Percentiles rank a stretch among this genome's conserved stretches.
phyloP scores from a whole-genome alignment of 2,797 vertebrate species.

The Molothrus ater region DNA sequence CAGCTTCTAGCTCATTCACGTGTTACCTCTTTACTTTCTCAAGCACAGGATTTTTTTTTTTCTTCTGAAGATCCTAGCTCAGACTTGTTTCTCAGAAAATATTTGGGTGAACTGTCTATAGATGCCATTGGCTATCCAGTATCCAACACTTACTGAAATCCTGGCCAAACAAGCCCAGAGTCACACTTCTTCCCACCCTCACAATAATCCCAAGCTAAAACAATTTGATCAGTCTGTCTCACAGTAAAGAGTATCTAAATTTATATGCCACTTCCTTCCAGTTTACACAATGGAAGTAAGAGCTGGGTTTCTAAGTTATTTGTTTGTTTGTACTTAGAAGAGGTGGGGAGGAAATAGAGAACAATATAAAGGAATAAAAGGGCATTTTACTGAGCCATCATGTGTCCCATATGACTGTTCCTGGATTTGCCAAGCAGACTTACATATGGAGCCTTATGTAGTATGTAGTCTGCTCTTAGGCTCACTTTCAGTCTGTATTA shows the following conservation, averaged over 20 bases:
- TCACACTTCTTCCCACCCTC: not conserved
- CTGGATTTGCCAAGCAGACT: not conserved
- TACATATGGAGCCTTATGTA: not conserved
- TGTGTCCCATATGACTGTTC: not conserved
- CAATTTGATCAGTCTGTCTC: not conserved
- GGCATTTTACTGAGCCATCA: not conserved
- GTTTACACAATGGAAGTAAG: not conserved
- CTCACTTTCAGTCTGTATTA: not conserved
- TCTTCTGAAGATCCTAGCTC: not conserved
- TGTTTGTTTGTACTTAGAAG: not conserved
- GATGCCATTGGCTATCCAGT: not conserved
- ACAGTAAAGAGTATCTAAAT: not conserved
- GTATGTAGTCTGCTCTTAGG: not conserved
- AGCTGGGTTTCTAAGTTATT: not conserved
- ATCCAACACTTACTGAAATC: not conserved
- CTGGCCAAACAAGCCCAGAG: not conserved
- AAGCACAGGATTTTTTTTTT: not conserved
- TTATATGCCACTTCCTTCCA: not conserved
- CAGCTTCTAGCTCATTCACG: not conserved
- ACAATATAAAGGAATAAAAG: not conserved
- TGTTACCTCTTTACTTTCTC: not conserved
- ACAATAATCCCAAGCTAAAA: not conserved
- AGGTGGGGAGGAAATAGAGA: not conserved
- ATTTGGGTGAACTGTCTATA: not conserved
- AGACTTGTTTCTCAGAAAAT: not conserved